phyloP scores from a whole-genome alignment of 2,113 vertebrate species.

The Dicaeum eximium region DNA sequence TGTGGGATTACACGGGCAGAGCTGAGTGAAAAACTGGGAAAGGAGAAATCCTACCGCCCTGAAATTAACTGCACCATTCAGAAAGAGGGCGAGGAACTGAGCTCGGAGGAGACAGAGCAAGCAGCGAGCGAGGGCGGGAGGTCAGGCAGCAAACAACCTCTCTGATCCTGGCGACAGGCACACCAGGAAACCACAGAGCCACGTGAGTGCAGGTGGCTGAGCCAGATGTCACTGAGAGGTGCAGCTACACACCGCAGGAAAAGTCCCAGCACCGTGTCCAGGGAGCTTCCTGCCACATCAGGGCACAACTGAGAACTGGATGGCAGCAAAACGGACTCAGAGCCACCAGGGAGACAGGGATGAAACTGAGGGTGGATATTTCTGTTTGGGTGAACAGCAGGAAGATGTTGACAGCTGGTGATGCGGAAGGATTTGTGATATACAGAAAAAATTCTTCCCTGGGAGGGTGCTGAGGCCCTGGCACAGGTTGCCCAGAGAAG shows the following conservation, averaged over 20 bases:
- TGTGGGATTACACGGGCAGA: not conserved
- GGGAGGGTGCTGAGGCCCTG: not conserved
- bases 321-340: accelerated
- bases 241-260: not conserved
- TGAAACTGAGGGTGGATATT: not conserved
- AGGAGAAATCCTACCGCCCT: not conserved
- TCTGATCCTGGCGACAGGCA: not conserved
- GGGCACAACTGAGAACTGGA: not conserved
- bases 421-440: not conserved
- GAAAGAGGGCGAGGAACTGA: not conserved
- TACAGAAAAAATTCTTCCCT: not conserved
- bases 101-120: not conserved
- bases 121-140: not conserved
- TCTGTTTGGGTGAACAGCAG: not conserved
- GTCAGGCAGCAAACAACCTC: not conserved
- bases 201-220: not conserved
- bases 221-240: not conserved
- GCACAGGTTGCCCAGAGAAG: not conserved
- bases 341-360: not conserved
- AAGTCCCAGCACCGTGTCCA: accelerated
- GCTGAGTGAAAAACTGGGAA: not conserved
- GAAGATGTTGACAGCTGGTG: not conserved
- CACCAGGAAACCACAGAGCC: not conserved
- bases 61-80: not conserved
- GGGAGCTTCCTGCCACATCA: not conserved